phyloP scores from a whole-genome alignment of 1,140 invertebrate species.

The Anastatus disparis region DNA sequence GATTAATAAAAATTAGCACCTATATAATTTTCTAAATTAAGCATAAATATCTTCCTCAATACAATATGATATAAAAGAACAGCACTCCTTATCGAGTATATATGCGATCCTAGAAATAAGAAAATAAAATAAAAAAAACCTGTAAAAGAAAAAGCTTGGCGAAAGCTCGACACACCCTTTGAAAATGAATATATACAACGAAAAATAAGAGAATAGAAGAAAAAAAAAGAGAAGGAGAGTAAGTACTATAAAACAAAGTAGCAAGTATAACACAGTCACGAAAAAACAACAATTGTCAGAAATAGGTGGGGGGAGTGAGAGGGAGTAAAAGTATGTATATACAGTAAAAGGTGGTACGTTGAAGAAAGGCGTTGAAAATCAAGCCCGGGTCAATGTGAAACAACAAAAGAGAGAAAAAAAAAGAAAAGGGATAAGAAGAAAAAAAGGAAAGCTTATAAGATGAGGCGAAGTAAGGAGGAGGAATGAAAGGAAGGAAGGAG shows the following conservation, averaged over 20 bases:
- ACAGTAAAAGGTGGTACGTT: neutral
- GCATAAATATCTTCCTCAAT: no score
- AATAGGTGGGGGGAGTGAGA: no score
- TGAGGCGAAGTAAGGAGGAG: conserved; percentile 10
- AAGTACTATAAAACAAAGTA: conserved; percentile 10
- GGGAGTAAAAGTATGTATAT: neutral
- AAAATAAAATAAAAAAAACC: no score
- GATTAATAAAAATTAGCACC: no score
- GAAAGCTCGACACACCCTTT: neutral
- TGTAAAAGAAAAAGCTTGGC: no score
- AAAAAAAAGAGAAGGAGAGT: neutral
- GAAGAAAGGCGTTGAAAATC: conserved; percentile 36
- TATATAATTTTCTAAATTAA: no score
- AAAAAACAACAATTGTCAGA: conserved; percentile 13
- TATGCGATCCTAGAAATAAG: no score
- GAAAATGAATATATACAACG: neutral
- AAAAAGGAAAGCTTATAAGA: no score
- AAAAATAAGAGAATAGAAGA: neutral
- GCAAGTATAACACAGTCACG: conserved; percentile 3
- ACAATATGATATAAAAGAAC: no score
- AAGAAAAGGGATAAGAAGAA: no score
- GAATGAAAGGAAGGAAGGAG: conserved; percentile 18
- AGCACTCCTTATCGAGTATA: no score
- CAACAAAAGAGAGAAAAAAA: no score
- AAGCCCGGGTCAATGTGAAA: conserved; percentile 36